phyloP scores from a whole-genome alignment of 2,888 invertebrate genomes.

The Conus canariensis region DNA sequence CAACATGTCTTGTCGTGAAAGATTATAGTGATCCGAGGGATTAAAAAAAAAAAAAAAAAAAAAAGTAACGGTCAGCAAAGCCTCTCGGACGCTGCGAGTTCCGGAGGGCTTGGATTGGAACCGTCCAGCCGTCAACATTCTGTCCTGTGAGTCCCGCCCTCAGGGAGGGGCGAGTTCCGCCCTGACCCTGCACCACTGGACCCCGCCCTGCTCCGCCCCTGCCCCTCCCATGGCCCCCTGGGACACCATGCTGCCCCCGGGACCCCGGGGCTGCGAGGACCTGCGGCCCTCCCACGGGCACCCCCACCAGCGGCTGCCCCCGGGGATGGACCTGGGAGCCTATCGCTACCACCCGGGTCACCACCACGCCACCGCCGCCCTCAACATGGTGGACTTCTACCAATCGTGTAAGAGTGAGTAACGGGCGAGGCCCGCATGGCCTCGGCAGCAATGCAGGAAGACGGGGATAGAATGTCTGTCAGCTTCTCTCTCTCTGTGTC shows the following conservation, averaged over 20 bases:
- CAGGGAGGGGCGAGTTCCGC: conserved; percentile 33
- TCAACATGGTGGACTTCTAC: conserved; percentile 45
- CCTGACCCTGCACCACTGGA: conserved; percentile 43
- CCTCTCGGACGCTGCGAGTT: too few species aligned
- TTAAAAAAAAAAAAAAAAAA: too few species aligned
- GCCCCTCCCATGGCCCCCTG: conserved; percentile 31
- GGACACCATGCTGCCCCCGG: conserved; percentile 43
- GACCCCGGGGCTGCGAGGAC: conserved; percentile 40
- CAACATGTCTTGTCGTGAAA: too few species aligned
- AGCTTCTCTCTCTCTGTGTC: too few species aligned
- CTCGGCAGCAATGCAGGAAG: background rate
- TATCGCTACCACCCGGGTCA: conserved; percentile 43
- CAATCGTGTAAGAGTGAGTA: conserved; percentile 47
- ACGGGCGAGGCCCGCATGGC: background rate
- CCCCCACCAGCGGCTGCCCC: conserved; percentile 39
- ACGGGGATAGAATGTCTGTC: too few species aligned
- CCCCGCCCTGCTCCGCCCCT: conserved; percentile 30
- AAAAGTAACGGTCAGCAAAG: too few species aligned
- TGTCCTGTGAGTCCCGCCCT: conserved; percentile 40
- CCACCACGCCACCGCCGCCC: conserved; percentile 39
- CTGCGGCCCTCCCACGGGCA: conserved; percentile 31
- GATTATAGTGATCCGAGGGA: too few species aligned
- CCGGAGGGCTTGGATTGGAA: too few species aligned
- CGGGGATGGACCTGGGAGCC: conserved; percentile 43
- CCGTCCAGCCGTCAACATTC: conserved; percentile 28